Conservation (phyloP, 2,888 invertebrate species). For the Caenorhabditis sp. region DNA sequence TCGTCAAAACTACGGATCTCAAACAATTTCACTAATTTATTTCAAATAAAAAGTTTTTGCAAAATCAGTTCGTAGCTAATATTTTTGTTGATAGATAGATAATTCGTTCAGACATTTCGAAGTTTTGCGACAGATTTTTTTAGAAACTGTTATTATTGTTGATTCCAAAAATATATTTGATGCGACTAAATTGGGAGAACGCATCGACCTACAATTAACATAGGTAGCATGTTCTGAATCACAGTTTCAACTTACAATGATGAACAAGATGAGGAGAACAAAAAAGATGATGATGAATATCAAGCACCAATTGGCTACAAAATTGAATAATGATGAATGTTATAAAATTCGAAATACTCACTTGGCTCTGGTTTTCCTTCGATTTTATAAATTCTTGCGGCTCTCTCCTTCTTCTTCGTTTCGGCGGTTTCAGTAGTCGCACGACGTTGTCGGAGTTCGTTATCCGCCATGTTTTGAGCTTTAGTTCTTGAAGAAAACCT, state of each 20-base stretch:
- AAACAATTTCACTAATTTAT: too few relatives aligned
- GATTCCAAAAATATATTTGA: conserved; percentile 13
- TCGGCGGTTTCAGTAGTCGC: conserved; percentile 12
- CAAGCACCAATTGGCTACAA: conserved; percentile 24
- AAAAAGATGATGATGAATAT: conserved; percentile 5
- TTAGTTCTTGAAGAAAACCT: background rate
- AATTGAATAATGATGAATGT: background rate
- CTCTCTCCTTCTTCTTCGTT: conserved; percentile 20
- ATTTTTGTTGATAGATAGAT: too few relatives aligned
- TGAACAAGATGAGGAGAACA: conserved; percentile 7
- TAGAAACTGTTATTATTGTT: background rate
- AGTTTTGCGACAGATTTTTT: too few relatives aligned
- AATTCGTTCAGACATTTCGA: too few relatives aligned
- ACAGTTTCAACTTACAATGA: conserved; percentile 7
- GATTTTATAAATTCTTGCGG: conserved; percentile 31
- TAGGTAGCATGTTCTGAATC: background rate
- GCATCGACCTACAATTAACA: conserved; percentile 20
- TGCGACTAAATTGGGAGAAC: conserved; percentile 8
- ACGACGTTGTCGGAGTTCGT: conserved; percentile 31
- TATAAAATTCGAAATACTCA: conserved; percentile 9
- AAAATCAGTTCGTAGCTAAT: too few relatives aligned
- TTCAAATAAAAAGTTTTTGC: too few relatives aligned
- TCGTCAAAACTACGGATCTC: too few relatives aligned
- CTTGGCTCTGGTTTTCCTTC: conserved; percentile 28
- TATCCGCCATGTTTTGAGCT: conserved; percentile 22